phyloP scores from a whole-genome alignment of 2,888 invertebrate genomes.

The Cancer borealis region DNA sequence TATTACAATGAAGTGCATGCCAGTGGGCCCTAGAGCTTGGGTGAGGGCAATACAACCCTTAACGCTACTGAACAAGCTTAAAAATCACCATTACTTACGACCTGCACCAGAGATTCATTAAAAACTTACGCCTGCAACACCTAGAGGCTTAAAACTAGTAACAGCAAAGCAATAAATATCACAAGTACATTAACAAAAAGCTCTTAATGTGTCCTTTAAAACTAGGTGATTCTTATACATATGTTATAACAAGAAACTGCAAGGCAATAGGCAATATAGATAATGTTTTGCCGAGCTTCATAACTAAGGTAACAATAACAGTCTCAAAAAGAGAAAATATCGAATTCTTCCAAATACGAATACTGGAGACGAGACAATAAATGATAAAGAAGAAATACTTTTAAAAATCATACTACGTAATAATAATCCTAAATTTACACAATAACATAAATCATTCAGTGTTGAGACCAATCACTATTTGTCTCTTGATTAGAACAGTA shows the following conservation, averaged over 20 bases:
- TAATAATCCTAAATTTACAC: background rate
- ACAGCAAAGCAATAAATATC: background rate
- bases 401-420: background rate
- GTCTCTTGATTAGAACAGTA: background rate
- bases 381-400: background rate
- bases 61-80: background rate
- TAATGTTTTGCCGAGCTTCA: background rate
- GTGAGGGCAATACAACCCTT: background rate
- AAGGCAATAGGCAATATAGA: background rate
- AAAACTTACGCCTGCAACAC: background rate
- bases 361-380: background rate
- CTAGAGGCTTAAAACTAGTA: background rate
- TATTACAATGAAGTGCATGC: background rate
- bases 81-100: background rate
- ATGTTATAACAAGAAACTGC: background rate
- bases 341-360: background rate
- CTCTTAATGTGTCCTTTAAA: background rate
- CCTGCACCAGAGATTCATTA: background rate
- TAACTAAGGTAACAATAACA: background rate
- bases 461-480: background rate
- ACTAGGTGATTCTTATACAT: background rate
- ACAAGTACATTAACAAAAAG: background rate
- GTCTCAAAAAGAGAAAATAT: background rate
- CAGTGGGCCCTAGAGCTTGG: background rate
- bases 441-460: background rate